These are phyloP conservation scores for Valencia hispanica DNA, from an alignment of 2,797 vertebrate genomes.

Conservation along the genomic window DNA sequence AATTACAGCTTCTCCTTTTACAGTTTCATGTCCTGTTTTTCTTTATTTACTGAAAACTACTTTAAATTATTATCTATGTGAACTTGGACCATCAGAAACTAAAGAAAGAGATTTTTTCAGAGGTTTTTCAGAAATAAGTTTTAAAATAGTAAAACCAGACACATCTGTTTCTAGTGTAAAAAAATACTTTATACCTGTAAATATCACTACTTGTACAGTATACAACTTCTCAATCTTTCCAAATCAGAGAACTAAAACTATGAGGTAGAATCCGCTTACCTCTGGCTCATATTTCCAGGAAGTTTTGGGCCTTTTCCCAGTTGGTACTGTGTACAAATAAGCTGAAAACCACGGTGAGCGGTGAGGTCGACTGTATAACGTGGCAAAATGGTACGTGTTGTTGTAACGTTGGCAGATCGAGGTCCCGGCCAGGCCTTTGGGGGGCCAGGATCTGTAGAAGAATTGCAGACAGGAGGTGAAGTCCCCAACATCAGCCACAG, in stretches of 20 bases:
- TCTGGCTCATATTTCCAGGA: constrained; percentile 80
- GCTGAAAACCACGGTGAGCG: constrained; percentile 76
- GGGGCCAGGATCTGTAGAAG: constrained; percentile 72
- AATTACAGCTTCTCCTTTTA: constrained; percentile 12
- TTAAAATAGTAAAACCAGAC: background rate
- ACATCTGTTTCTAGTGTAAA: background rate
- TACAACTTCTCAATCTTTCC: background rate
- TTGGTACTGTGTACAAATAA: constrained; percentile 53
- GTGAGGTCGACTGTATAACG: constrained; percentile 67
- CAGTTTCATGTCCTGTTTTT: constrained; percentile 16
- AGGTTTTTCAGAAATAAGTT: background rate
- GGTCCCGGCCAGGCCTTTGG: constrained; percentile 68
- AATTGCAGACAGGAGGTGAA: constrained; percentile 67
- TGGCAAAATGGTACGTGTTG: constrained; percentile 72
- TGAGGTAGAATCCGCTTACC: constrained; percentile 50
- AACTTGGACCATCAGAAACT: background rate
- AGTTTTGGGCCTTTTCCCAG: constrained; percentile 64
- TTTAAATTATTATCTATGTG: background rate
- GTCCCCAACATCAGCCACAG: constrained; percentile 67
- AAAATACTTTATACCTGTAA: background rate
- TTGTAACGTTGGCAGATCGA: constrained; percentile 72
- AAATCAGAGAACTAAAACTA: background rate
- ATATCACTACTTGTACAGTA: background rate
- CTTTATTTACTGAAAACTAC: background rate
- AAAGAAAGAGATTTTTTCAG: background rate